Base-by-base conservation (phyloP, 2,888 invertebrate species). In the Venustoraphidia nigricollis region DNA sequence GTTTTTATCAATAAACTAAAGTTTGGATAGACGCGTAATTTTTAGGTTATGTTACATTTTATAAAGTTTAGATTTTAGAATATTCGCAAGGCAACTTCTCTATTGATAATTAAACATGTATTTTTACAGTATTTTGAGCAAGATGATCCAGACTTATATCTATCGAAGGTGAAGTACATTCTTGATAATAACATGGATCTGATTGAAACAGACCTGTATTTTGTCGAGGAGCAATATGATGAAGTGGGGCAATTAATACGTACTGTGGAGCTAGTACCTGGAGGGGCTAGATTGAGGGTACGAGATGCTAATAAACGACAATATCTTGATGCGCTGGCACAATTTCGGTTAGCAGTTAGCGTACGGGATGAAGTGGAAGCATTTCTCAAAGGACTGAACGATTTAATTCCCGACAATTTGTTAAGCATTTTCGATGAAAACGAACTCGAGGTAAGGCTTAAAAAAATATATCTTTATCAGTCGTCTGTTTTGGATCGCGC, bases 361-460 rank as follows among this genome's bases (percentile, higher is more conserved):
- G 83, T 88, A 55, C 81, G 85, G 53, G 79, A 79, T 47, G 92
- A 94, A 71, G 77, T 88, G 43, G 91, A 86, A 61, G 81, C 85
- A 55, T 94, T 95, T 70, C 75, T 93, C 44, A 84, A 88, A 59
- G 95, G 94, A 1, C 77, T 94, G 46, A 87, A 89, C 66, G 83
- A 90, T 64, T 79, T 94, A 40, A 89, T 94, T 60, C 93, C 95
- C 5, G 91, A 91, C 68, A 88, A 91, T 70, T 75, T 94, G 57
- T 75, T 95, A 52, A 89, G 90, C 62, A 92, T 93, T 64, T 94
- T 95, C 68, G 93, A 94, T 69, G 94, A 94, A 69, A 91, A 92
- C 68, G 94, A 95, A 69, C 73, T 95, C 34, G 94, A 95, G 84
- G 90, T 91, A 63, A 63, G 65, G 58, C 41, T 43, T 27, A 27